phyloP scores from a whole-genome alignment of 2,888 invertebrate species.

The Rutpela maculata region DNA sequence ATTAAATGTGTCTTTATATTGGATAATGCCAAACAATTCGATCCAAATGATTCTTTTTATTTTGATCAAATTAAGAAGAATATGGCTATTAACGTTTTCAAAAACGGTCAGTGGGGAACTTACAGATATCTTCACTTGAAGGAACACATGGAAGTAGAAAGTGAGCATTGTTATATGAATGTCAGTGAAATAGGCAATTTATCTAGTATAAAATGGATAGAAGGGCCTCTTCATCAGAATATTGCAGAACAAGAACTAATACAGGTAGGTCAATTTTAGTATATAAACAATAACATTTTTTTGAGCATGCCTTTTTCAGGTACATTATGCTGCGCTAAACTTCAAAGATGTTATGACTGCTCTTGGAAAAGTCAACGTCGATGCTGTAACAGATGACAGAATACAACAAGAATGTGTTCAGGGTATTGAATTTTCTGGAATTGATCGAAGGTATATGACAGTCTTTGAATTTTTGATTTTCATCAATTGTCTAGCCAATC shows the following conservation, averaged over 20 bases:
- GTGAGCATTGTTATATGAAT: constrained; percentile 86
- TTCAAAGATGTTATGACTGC: constrained; percentile 97
- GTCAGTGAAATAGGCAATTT: constrained; percentile 89
- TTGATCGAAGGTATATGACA: constrained; percentile 59
- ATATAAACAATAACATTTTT: background rate
- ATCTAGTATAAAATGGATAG: constrained; percentile 88
- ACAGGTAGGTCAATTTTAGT: constrained; percentile 41
- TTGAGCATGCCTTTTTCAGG: constrained; percentile 44
- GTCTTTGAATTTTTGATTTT: background rate
- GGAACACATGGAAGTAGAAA: constrained; percentile 73
- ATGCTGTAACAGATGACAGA: constrained; percentile 84
- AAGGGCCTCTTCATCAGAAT: constrained; percentile 77
- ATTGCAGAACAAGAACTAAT: constrained; percentile 52
- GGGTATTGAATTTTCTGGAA: constrained; percentile 83
- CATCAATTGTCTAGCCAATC: too few relatives aligned
- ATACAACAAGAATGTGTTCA: constrained; percentile 80
- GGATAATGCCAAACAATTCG: constrained; percentile 80
- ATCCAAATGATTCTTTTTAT: constrained; percentile 77
- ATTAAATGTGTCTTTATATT: constrained; percentile 77
- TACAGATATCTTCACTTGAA: constrained; percentile 87
- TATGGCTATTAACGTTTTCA: constrained; percentile 86
- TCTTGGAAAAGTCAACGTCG: constrained; percentile 90
- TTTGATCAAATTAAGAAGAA: constrained; percentile 82
- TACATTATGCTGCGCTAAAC: constrained; percentile 87
- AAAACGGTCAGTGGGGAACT: constrained; percentile 78